phyloP scores from a whole-genome alignment of 2,888 invertebrate genomes.

The Phengaris arion region DNA sequence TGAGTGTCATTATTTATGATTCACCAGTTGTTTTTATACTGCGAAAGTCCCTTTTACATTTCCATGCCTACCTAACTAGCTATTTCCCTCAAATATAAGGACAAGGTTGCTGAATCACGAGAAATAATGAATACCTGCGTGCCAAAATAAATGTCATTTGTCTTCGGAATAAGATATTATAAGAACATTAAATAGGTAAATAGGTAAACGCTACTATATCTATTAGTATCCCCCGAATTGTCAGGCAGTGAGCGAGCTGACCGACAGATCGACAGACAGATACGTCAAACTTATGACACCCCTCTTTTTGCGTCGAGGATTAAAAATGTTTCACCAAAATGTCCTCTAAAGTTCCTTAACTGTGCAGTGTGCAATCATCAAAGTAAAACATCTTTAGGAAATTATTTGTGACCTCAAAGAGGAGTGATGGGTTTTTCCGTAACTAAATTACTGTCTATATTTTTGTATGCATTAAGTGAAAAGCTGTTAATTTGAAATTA shows the following conservation, averaged over 20 bases:
- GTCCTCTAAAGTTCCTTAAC: neutral
- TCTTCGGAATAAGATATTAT: neutral
- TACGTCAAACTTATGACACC: no score
- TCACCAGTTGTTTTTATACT: constrained; percentile 1
- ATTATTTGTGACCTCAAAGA: neutral
- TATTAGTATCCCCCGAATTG: no score
- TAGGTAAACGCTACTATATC: neutral
- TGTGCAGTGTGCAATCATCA: neutral
- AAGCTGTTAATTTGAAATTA: no score
- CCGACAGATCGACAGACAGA: no score
- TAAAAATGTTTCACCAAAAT: neutral
- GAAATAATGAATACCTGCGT: neutral
- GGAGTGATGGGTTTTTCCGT: neutral
- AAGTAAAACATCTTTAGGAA: neutral
- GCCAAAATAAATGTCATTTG: neutral
- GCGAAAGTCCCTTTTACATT: constrained; percentile 11
- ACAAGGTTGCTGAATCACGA: neutral
- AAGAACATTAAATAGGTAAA: neutral
- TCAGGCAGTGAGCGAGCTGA: no score
- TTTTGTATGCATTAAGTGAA: no score
- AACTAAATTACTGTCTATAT: neutral
- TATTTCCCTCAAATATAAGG: neutral
- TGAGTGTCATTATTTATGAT: constrained; percentile 21
- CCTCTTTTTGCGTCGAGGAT: no score
- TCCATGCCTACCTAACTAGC: neutral